Conservation (phyloP, 2,888 invertebrate species). For the Pheosia gnoma region DNA sequence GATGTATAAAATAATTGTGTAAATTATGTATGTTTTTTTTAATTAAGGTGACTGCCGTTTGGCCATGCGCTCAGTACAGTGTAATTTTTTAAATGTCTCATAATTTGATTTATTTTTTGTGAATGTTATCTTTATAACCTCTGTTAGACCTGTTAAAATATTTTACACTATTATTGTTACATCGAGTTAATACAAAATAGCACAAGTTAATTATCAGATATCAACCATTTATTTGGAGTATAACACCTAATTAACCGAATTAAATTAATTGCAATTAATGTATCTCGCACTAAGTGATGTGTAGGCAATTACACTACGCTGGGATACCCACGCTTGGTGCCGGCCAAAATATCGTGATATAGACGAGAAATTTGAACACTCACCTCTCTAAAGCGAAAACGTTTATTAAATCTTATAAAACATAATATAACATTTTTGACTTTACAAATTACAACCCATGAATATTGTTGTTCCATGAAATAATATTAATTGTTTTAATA, state of each 20-base stretch:
- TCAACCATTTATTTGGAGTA: neutral
- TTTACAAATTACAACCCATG: constrained; percentile 25
- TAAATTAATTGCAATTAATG: constrained; percentile 2
- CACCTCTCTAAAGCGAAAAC: constrained; percentile 12
- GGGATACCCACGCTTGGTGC: neutral
- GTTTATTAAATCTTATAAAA: constrained; percentile 32
- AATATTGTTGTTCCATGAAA: neutral
- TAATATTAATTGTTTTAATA: neutral
- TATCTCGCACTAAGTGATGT: constrained; percentile 1
- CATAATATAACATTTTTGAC: constrained; percentile 25
- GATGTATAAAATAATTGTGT: no score
- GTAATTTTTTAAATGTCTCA: no score
- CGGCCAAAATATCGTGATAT: neutral
- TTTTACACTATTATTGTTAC: no score
- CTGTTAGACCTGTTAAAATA: no score
- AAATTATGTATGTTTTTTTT: no score
- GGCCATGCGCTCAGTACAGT: no score
- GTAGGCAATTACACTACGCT: constrained; percentile 8
- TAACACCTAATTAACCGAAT: constrained; percentile 4
- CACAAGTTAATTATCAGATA: no score
- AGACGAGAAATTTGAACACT: neutral
- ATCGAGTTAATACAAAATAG: neutral
- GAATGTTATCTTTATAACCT: no score
- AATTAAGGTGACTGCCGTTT: no score
- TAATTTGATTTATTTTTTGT: no score